Evolutionary conservation across 2,113 vertebrate genomes (phyloP).

Genomic region (Empidonax alnorum): DNA sequence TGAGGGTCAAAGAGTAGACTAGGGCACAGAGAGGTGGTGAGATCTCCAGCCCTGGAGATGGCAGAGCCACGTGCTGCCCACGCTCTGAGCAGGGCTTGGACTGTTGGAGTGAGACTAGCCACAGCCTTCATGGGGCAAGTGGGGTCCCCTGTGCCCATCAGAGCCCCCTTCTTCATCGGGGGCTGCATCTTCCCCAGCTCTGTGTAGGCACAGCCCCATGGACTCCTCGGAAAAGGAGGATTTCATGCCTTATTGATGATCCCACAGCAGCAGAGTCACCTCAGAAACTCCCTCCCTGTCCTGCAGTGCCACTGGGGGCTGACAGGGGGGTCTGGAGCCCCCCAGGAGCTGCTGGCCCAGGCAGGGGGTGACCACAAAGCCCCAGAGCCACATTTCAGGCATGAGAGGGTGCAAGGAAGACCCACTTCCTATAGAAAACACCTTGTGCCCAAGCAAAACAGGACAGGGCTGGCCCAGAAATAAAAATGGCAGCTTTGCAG

Average conservation of each 20-base stretch:
- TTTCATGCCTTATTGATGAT: background rate
- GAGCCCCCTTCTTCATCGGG: background rate
- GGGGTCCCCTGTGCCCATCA: background rate
- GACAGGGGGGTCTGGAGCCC: background rate
- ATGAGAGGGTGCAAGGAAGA: background rate
- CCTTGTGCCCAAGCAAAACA: background rate
- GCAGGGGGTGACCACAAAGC: background rate
- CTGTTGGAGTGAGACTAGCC: background rate
- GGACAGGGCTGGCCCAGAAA: background rate
- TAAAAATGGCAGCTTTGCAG: background rate
- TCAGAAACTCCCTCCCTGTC: background rate
- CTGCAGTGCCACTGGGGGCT: background rate
- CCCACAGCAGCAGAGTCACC: background rate
- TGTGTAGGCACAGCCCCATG: accelerated
- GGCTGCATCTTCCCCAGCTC: background rate
- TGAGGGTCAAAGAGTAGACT: background rate
- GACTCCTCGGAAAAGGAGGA: background rate
- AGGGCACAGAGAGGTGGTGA: background rate
- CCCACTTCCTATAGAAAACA: background rate
- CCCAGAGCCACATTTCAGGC: background rate
- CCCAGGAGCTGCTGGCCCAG: background rate
- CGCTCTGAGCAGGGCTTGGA: background rate
- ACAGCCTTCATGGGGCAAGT: no score
- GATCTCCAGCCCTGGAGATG: background rate
- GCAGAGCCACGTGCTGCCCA: background rate